phyloP scores from a whole-genome alignment of 2,797 vertebrate species.

The Gymnothorax javanicus region DNA sequence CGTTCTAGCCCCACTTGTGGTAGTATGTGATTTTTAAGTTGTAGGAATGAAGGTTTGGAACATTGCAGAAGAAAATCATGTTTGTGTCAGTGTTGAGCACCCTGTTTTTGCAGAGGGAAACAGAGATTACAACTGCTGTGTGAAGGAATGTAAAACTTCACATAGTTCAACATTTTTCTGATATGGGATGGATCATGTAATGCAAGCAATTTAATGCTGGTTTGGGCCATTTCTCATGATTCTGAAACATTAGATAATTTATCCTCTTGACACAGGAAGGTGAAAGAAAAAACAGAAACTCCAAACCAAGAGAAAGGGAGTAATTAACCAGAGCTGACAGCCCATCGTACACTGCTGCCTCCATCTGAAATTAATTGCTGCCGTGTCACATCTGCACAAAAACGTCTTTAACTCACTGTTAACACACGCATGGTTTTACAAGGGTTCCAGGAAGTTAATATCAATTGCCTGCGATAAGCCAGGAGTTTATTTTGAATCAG shows the following conservation, averaged over 20 bases:
- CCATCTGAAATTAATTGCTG: constrained; percentile 43
- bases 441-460: constrained; percentile 14
- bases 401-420: background rate
- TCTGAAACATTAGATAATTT: constrained; percentile 72
- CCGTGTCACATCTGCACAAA: constrained; percentile 1
- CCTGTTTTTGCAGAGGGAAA: background rate
- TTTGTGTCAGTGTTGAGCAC: too few species aligned
- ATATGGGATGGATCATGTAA: constrained; percentile 60
- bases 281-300: constrained; percentile 57
- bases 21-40: background rate
- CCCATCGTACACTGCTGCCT: constrained; percentile 47
- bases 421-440: constrained; percentile 30
- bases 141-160: constrained; percentile 42
- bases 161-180: constrained; percentile 46
- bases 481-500: background rate
- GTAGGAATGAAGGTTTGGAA: background rate
- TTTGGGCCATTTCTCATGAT: constrained; percentile 66
- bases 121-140: constrained; percentile 53
- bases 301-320: constrained; percentile 61
- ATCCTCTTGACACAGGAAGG: constrained; percentile 59
- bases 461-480: background rate
- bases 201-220: constrained; percentile 70
- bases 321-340: constrained; percentile 71
- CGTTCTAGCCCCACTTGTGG: background rate
- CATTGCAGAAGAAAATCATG: background rate